These are phyloP conservation scores for Felis chaus DNA, from an alignment of 2,113 vertebrate genomes.

Conservation along the genomic window DNA sequence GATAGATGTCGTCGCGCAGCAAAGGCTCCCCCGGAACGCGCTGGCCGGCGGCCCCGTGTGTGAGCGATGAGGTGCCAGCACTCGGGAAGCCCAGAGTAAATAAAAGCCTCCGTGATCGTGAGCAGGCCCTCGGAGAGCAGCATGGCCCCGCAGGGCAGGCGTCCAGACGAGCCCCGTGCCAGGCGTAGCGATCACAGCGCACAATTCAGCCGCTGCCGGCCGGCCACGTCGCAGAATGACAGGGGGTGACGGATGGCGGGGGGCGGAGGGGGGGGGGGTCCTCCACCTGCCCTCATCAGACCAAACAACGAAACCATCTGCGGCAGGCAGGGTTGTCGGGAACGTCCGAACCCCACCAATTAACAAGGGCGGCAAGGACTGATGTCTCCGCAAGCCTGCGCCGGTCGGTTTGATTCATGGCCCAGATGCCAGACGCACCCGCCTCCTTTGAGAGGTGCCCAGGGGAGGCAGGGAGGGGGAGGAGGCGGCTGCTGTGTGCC, in stretches of 20 bases:
- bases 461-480: background rate
- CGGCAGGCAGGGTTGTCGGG: background rate
- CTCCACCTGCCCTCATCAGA: background rate
- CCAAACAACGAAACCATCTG: constrained; percentile 59
- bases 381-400: background rate
- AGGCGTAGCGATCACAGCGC: background rate
- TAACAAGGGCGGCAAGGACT: background rate
- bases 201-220: background rate
- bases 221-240: background rate
- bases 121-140: background rate
- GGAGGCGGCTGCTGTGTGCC: background rate
- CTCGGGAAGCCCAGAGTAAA: background rate
- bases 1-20: fast-evolving
- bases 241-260: background rate
- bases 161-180: background rate
- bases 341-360: background rate
- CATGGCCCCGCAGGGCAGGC: background rate
- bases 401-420: background rate
- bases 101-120: background rate
- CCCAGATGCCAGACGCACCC: background rate
- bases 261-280: background rate
- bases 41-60: fast-evolving
- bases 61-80: background rate
- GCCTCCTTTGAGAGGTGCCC: background rate
- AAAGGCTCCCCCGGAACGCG: fast-evolving